phyloP scores from a whole-genome alignment of 2,888 invertebrate genomes.

The Dioctria linearis region DNA sequence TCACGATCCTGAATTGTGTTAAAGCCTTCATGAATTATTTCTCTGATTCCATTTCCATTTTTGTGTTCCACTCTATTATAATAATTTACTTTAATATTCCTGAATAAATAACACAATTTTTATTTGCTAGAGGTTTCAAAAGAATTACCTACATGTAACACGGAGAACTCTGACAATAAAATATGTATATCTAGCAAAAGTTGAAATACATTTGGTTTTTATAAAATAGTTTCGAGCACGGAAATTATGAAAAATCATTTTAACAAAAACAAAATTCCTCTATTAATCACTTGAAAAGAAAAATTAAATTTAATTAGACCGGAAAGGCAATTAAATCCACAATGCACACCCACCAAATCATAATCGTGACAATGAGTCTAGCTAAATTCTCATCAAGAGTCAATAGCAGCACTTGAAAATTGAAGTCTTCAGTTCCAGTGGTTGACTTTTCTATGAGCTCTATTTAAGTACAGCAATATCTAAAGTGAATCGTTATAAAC shows the following conservation, averaged over 20 bases:
- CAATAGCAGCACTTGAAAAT: slow-evolving; percentile 27
- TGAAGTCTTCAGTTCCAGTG: not conserved
- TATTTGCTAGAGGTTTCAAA: no score
- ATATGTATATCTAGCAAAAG: no score
- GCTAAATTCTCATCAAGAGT: slow-evolving; percentile 26
- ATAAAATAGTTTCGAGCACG: no score
- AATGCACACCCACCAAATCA: slow-evolving; percentile 4
- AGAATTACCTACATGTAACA: no score
- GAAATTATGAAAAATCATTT: slow-evolving; percentile 1
- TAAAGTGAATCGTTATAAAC: not conserved
- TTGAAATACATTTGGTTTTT: no score
- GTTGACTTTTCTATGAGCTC: not conserved
- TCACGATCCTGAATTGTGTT: no score
- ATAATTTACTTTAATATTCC: no score
- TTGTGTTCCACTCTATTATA: no score
- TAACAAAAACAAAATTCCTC: not conserved
- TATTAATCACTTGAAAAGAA: not conserved
- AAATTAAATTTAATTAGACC: not conserved
- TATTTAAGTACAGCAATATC: slow-evolving; percentile 2
- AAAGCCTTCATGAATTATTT: no score
- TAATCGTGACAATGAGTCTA: slow-evolving; percentile 5
- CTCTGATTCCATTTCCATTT: no score
- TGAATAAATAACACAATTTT: no score
- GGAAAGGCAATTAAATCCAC: slow-evolving; percentile 19
- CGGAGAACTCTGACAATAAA: no score